Conservation (phyloP, 2,888 invertebrate genomes). For the Deilephila porcellus region DNA sequence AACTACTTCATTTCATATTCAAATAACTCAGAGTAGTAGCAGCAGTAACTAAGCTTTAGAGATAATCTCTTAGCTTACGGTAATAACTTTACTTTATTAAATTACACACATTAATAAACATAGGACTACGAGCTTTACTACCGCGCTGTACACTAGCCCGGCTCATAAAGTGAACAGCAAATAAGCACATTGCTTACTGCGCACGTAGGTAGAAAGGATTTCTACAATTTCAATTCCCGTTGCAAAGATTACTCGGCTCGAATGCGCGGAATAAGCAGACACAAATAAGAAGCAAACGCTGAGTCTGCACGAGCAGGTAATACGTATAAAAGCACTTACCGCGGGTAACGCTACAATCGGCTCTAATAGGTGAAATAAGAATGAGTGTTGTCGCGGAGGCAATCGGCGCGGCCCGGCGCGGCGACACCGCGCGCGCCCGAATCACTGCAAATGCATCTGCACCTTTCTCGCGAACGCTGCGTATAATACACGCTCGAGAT, state of each 20-base stretch:
- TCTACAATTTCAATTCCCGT: background rate
- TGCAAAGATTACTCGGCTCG: background rate
- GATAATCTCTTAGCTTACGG: background rate
- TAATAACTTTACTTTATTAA: background rate
- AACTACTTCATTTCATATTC: constrained; percentile 6
- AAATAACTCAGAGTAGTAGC: background rate
- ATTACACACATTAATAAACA: background rate
- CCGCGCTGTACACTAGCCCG: background rate
- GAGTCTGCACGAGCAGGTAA: background rate
- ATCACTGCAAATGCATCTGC: constrained; percentile 55
- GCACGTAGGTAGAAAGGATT: background rate
- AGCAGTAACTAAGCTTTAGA: background rate
- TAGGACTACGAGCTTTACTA: background rate
- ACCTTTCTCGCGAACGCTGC: constrained; percentile 43
- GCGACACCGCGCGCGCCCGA: constrained; percentile 42
- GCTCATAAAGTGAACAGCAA: background rate
- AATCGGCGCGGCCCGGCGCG: background rate
- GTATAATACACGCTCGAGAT: constrained; percentile 49
- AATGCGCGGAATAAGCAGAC: constrained; percentile 2
- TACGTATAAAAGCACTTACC: constrained; percentile 16
- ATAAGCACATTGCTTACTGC: background rate
- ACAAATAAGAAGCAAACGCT: background rate
- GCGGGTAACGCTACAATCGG: background rate
- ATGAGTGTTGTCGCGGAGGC: background rate
- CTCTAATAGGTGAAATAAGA: constrained; percentile 9